phyloP scores from a whole-genome alignment of 2,888 invertebrate genomes.

The Germaria angustata region DNA sequence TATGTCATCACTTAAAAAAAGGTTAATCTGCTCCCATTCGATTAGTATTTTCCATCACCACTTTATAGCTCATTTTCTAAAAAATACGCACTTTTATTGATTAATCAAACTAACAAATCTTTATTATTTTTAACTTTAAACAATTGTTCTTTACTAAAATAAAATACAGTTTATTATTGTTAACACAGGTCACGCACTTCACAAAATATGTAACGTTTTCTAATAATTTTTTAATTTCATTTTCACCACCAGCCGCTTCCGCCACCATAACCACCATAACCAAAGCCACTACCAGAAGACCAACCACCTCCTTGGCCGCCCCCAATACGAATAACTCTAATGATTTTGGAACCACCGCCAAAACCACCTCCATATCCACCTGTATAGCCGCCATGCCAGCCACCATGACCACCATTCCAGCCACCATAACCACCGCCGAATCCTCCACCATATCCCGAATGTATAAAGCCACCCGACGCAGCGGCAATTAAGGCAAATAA shows the following conservation, averaged over 20 bases:
- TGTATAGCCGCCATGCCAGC: constrained; percentile 56
- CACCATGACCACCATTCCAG: constrained; percentile 64
- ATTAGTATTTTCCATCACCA: no score
- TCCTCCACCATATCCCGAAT: constrained; percentile 58
- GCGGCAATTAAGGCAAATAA: constrained; percentile 72
- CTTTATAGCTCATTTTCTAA: no score
- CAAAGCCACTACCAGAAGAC: constrained; percentile 59
- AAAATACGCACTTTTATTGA: no score
- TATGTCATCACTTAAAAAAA: no score
- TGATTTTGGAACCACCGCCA: constrained; percentile 66
- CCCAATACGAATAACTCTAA: constrained; percentile 68
- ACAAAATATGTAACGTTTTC: not conserved
- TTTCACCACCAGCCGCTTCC: constrained; percentile 54
- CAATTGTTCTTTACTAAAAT: not conserved
- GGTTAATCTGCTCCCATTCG: no score
- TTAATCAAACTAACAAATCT: constrained; percentile 26
- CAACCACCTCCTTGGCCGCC: constrained; percentile 62
- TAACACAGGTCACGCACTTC: constrained; percentile 10
- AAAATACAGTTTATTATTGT: constrained; percentile 35
- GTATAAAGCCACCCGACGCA: constrained; percentile 69
- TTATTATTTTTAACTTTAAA: constrained; percentile 26
- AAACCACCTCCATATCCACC: constrained; percentile 65
- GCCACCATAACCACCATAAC: constrained; percentile 41
- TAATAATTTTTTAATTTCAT: not conserved
- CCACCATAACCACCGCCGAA: constrained; percentile 66